Percentiles rank a stretch among this genome's conserved stretches.
Conservation (phyloP, 1,140 invertebrate genomes). For the Nylanderia fulva region DNA sequence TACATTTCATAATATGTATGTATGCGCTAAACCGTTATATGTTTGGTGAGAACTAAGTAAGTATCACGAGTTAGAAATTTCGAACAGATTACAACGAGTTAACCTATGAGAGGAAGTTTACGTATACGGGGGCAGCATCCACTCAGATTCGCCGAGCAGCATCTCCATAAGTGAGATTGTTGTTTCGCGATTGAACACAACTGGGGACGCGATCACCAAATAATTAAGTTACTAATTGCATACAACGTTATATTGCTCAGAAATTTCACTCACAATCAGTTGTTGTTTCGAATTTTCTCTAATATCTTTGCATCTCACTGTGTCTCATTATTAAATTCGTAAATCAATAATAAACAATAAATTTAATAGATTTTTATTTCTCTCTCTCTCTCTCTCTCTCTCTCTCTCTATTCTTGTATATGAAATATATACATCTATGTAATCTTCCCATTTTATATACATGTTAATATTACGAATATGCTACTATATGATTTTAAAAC, state of each 20-base stretch:
- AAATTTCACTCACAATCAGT: background rate
- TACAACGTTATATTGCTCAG: background rate
- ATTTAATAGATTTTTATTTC: too few relatives aligned
- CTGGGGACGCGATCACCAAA: conserved; percentile 12
- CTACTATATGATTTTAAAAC: background rate
- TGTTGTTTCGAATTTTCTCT: background rate
- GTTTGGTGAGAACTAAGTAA: conserved; percentile 60
- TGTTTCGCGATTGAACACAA: conserved; percentile 52
- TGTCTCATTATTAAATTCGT: background rate
- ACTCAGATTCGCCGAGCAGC: conserved; percentile 31
- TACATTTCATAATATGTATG: conserved; percentile 2
- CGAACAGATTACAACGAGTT: conserved; percentile 72
- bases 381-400: too few relatives aligned
- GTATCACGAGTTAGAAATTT: conserved; percentile 71
- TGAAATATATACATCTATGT: too few relatives aligned
- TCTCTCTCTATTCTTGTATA: too few relatives aligned
- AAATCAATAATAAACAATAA: too few relatives aligned
- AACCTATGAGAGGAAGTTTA: conserved; percentile 61
- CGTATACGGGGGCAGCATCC: conserved; percentile 26
- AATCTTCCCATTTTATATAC: background rate
- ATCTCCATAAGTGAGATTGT: conserved; percentile 18
- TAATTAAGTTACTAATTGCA: conserved; percentile 48
- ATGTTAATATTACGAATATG: background rate
- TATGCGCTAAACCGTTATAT: conserved; percentile 51
- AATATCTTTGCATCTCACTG: background rate